Percentiles rank a stretch among this genome's conserved stretches.
These are phyloP conservation scores for Leptopilina clavipes DNA, from an alignment of 1,140 invertebrate species.

Conservation along the genomic window DNA sequence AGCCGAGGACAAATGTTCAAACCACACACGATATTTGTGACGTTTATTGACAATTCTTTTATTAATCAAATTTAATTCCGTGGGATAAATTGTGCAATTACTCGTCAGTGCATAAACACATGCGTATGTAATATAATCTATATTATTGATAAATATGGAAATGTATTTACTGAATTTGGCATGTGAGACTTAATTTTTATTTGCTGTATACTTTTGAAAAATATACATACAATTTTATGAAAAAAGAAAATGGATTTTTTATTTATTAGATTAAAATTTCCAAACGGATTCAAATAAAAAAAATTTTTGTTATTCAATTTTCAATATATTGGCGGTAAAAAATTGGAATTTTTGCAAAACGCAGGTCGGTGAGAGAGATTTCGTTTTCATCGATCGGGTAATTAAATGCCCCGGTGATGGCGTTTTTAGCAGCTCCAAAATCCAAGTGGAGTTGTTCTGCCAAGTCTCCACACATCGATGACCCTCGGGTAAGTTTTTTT, in stretches of 20 bases:
- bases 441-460: slow-evolving; percentile 18
- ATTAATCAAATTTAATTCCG: background rate
- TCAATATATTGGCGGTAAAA: background rate
- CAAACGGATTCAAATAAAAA: no score
- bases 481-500: slow-evolving; percentile 15
- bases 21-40: background rate
- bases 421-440: slow-evolving; percentile 4
- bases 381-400: background rate
- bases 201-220: slow-evolving; percentile 14
- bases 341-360: background rate
- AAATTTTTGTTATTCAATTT: background rate
- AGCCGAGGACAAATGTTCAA: background rate
- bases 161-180: background rate
- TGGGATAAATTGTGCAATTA: background rate
- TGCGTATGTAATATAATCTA: background rate
- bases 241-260: background rate
- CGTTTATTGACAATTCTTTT: slow-evolving; percentile 2
- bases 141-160: background rate
- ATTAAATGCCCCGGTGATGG: slow-evolving; percentile 20
- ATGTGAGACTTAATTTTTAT: slow-evolving; percentile 33
- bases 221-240: slow-evolving; percentile 10
- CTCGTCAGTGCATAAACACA: background rate
- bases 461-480: background rate
- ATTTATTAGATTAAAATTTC: no score
- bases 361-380: background rate